Base-by-base conservation (phyloP, 2,888 invertebrate genomes). In the Chrysomela aeneicollis region DNA sequence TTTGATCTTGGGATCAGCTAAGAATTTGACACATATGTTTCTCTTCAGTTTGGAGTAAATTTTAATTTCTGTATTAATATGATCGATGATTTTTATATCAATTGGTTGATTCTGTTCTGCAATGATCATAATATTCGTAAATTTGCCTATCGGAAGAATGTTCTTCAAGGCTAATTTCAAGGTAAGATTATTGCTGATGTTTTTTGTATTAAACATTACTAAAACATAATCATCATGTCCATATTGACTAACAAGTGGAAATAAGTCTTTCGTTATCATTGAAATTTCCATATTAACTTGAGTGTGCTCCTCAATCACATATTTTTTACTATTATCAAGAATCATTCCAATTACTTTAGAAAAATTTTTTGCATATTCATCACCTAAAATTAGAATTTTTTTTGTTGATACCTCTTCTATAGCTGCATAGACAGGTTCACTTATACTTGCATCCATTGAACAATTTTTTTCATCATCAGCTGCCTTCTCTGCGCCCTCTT, bases 61-160 rank as follows among this genome's bases (percentile, higher is more conserved):
- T 30, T 52, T 9, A 26, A 52, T 52, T 30, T 52, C 52, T 52
- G 12, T 52, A 52, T 52, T 22, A 12, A 52, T 52, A 12, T 26
- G 52, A 52, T 52, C 17, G 52, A 30, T 52, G 52, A 52, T 52
- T 26, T 30, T 21, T 52, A 52, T 52, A 52, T 52, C 52, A 52
- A 30, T 52, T 22, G 52, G 52, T 52, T 52, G 52, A 52, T 52
- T 52, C 52, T 52, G 8, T 52, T 52, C 52, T 52, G 52, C 52
- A 21, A 52, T 52, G 52, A 52, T 52, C 30, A 52, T 10, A 52
- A 52, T 26, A 22, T 52, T 52, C 30, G 52, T 52, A 52, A 52
- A 52, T 10, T 50, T 50, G 50, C 22, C 52, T 30, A 30, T 22
- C 10, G 2, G 52, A 52, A 52, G 52, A 52, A 52, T 52, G 30